Conservation (phyloP, 2,797 vertebrate genomes). For the Valencia hispanica region DNA sequence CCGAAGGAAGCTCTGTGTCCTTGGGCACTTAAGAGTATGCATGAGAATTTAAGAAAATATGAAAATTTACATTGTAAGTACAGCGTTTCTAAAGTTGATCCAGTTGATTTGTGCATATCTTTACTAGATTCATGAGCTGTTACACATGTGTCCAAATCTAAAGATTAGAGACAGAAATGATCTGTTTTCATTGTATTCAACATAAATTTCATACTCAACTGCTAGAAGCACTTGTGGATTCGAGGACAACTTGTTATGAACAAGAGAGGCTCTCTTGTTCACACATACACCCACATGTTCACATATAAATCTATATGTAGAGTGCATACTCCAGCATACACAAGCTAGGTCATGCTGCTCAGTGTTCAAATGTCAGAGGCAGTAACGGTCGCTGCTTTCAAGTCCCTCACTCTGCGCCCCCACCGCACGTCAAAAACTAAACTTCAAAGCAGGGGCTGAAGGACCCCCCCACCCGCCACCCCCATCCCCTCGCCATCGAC, state of each 20-base stretch:
- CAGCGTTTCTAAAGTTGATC: slow-evolving; percentile 6
- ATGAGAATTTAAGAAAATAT: slow-evolving; percentile 22
- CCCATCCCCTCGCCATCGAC: not conserved
- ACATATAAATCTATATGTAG: slow-evolving; percentile 16
- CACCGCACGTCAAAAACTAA: slow-evolving; percentile 38
- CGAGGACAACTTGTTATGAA: slow-evolving; percentile 58
- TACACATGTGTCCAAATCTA: slow-evolving; percentile 24
- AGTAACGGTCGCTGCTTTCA: slow-evolving; percentile 62
- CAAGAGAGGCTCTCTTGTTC: slow-evolving; percentile 23
- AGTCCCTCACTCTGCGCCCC: slow-evolving; percentile 51
- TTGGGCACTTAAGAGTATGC: slow-evolving; percentile 23
- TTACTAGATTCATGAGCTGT: slow-evolving; percentile 36
- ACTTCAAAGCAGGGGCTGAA: slow-evolving; percentile 67
- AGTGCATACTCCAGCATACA: slow-evolving; percentile 17
- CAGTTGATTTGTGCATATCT: slow-evolving; percentile 39
- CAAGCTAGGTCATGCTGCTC: slow-evolving; percentile 48
- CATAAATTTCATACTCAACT: slow-evolving; percentile 57
- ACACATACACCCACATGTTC: slow-evolving; percentile 15
- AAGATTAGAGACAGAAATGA: slow-evolving; percentile 43
- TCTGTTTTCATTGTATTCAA: slow-evolving; percentile 63
- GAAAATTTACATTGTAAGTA: slow-evolving; percentile 16
- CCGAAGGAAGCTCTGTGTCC: slow-evolving; percentile 36
- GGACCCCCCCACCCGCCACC: not conserved
- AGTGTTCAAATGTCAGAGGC: slow-evolving; percentile 70
- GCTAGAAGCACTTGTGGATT: slow-evolving; percentile 38